phyloP scores from a whole-genome alignment of 2,888 invertebrate genomes.

The Drosophila neotestacea region DNA sequence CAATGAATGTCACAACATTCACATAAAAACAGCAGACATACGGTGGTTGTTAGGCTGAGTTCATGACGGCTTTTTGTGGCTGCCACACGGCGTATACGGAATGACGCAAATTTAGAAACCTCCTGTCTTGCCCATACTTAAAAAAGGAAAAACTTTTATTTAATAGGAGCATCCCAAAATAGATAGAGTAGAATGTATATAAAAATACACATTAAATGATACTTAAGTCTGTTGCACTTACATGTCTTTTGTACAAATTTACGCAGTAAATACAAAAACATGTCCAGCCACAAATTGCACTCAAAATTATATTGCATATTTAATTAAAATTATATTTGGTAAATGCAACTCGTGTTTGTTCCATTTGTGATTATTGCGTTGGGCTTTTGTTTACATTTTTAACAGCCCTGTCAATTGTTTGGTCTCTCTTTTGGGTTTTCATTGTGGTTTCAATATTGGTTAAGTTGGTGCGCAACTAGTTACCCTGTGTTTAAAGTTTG shows the following conservation, averaged over 20 bases:
- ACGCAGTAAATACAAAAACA: no score
- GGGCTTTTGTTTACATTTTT: neutral
- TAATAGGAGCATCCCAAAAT: neutral
- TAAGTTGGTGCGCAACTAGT: neutral
- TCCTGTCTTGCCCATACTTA: neutral
- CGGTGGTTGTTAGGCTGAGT: slow-evolving; percentile 7
- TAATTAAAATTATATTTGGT: slow-evolving; percentile 12
- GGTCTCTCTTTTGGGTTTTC: neutral
- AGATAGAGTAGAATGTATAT: slow-evolving; percentile 7
- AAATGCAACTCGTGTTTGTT: neutral
- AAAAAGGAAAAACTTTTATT: neutral
- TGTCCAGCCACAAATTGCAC: neutral
- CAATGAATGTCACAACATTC: neutral
- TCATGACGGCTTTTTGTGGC: slow-evolving; percentile 21
- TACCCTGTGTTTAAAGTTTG: neutral
- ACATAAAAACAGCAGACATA: neutral
- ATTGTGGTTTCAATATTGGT: slow-evolving; percentile 17
- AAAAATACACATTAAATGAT: neutral
- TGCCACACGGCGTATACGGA: slow-evolving; percentile 16
- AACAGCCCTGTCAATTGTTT: slow-evolving; percentile 6
- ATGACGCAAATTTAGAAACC: slow-evolving; percentile 4
- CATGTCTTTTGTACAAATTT: neutral
- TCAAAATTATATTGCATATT: neutral
- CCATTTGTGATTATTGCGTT: neutral
- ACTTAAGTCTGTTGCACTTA: neutral